phyloP scores from a whole-genome alignment of 2,797 vertebrate genomes.

The Avahi laniger region DNA sequence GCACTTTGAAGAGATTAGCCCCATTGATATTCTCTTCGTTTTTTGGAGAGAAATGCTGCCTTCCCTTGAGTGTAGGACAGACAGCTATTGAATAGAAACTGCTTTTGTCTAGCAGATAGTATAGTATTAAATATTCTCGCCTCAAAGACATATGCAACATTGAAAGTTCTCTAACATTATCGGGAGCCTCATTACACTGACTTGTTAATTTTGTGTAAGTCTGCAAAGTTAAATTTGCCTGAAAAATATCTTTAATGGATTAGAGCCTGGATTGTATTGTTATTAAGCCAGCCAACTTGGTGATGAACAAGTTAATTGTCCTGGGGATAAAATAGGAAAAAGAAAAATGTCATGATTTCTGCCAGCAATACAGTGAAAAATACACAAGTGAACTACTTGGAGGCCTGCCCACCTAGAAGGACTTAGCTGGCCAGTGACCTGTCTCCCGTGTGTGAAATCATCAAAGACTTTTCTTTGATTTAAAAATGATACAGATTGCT shows the following conservation, averaged over 20 bases:
- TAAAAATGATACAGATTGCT: slow-evolving; percentile 61
- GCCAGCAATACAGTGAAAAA: slow-evolving; percentile 67
- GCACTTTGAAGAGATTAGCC: slow-evolving; percentile 84
- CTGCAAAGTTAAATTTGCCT: slow-evolving; percentile 48
- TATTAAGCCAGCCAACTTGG: slow-evolving; percentile 59
- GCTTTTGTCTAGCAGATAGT: slow-evolving; percentile 76
- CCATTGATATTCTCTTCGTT: slow-evolving; percentile 85
- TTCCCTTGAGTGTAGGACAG: slow-evolving; percentile 80
- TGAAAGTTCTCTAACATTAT: slow-evolving; percentile 53
- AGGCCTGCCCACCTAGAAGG: slow-evolving; percentile 57
- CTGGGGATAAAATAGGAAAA: slow-evolving; percentile 46
- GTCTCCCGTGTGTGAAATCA: slow-evolving; percentile 49
- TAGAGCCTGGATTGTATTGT: slow-evolving; percentile 57
- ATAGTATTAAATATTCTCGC: slow-evolving; percentile 76
- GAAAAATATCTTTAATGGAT: slow-evolving; percentile 72
- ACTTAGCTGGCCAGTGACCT: slow-evolving; percentile 52
- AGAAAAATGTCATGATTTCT: slow-evolving; percentile 67
- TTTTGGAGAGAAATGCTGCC: slow-evolving; percentile 72
- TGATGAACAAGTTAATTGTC: slow-evolving; percentile 75
- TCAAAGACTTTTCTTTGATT: slow-evolving; percentile 63
- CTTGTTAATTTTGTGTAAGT: slow-evolving; percentile 58
- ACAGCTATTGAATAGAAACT: slow-evolving; percentile 82
- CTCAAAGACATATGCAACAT: slow-evolving; percentile 46
- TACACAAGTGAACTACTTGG: slow-evolving; percentile 43
- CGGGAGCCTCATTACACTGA: slow-evolving; percentile 64